phyloP scores from a whole-genome alignment of 2,113 vertebrate species.

The Apteryx mantelli region DNA sequence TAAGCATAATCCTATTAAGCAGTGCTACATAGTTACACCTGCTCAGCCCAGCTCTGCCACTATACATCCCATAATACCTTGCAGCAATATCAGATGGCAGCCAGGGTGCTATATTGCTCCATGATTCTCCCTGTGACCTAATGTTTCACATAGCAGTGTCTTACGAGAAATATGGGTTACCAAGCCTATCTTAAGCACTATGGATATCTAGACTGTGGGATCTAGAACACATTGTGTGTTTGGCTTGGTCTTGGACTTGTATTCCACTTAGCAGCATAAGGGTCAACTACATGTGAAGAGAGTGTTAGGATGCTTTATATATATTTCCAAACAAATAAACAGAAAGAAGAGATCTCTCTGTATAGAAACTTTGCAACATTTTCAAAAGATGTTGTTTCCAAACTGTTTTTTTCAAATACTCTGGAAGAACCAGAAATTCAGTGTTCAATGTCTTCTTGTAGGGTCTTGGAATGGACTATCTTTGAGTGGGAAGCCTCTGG shows the following conservation, averaged over 20 bases:
- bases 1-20: not conserved
- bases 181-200: not conserved
- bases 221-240: not conserved
- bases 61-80: not conserved
- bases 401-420: not conserved
- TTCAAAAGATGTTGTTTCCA: not conserved
- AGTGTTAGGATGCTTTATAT: not conserved
- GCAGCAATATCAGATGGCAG: not conserved
- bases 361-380: not conserved
- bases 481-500: not conserved
- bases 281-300: not conserved
- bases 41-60: not conserved
- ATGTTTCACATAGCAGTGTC: not conserved
- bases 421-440: not conserved
- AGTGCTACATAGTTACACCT: not conserved
- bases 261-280: not conserved
- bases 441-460: not conserved
- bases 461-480: not conserved
- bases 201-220: not conserved
- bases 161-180: not conserved
- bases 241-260: not conserved
- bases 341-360: not conserved
- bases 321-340: not conserved
- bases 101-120: not conserved
- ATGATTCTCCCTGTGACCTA: not conserved